These are phyloP conservation scores for Phymastichus coffea DNA, from an alignment of 1,140 invertebrate species.

Conservation along the genomic window DNA sequence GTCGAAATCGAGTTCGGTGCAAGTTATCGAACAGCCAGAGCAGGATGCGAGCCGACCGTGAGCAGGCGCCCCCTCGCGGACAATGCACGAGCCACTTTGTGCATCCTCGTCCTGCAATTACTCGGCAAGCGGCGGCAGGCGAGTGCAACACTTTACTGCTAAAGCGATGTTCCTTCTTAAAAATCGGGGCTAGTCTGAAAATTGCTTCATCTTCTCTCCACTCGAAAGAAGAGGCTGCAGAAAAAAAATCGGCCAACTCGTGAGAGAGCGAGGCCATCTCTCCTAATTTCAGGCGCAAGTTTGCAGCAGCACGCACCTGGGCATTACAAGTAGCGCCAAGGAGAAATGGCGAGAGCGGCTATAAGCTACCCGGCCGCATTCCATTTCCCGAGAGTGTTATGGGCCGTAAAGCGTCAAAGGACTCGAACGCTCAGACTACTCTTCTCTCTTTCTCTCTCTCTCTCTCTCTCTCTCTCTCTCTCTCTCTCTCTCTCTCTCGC, in stretches of 20 bases:
- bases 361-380: conserved; percentile 3
- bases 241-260: neutral
- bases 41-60: neutral
- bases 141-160: no score
- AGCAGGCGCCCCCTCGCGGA: conserved; percentile 7
- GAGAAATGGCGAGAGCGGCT: neutral
- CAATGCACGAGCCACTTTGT: neutral
- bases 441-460: neutral
- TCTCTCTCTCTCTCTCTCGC: no score
- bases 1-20: no score
- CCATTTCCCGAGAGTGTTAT: conserved; percentile 10
- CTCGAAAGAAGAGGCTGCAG: neutral
- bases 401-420: neutral
- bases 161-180: no score
- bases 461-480: neutral
- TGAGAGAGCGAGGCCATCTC: neutral
- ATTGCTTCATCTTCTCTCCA: neutral
- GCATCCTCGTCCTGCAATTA: neutral
- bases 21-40: no score
- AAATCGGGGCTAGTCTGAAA: no score
- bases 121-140: no score
- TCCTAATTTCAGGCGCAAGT: conserved; percentile 15
- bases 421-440: neutral
- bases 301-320: conserved; percentile 10
- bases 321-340: neutral